phyloP scores from a whole-genome alignment of 2,113 vertebrate species.

The Erinaceus europaeus region DNA sequence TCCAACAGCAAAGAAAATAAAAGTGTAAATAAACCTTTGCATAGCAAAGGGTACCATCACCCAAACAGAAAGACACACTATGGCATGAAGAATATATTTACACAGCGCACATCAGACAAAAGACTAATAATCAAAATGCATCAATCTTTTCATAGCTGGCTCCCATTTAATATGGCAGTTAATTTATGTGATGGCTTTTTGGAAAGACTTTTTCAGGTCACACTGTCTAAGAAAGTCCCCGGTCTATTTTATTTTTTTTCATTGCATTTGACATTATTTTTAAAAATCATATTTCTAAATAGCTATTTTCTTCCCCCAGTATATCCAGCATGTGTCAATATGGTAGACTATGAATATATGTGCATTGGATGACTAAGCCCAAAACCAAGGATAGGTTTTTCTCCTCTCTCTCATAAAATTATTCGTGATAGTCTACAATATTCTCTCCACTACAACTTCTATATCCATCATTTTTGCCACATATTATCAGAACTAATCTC shows the following conservation, averaged over 20 bases:
- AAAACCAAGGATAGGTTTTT: background rate
- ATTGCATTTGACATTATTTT: background rate
- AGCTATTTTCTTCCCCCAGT: background rate
- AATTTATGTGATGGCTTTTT: background rate
- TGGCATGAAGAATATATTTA: no score
- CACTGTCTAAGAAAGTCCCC: background rate
- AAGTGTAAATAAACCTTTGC: no score
- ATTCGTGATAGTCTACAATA: background rate
- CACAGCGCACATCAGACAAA: no score
- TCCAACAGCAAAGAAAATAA: no score
- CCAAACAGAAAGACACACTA: no score
- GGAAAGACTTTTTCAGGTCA: background rate
- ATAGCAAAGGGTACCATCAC: no score
- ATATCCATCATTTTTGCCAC: background rate
- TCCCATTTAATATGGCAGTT: conserved; percentile 8
- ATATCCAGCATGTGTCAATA: background rate
- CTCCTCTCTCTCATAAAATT: background rate
- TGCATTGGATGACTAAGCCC: background rate
- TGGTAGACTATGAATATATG: background rate
- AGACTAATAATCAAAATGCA: no score
- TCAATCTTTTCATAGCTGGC: background rate
- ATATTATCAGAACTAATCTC: background rate
- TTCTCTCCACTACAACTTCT: background rate
- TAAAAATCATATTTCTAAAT: background rate
- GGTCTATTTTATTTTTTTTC: background rate